phyloP scores from a whole-genome alignment of 2,797 vertebrate genomes.

The Cirrhinus mrigala region DNA sequence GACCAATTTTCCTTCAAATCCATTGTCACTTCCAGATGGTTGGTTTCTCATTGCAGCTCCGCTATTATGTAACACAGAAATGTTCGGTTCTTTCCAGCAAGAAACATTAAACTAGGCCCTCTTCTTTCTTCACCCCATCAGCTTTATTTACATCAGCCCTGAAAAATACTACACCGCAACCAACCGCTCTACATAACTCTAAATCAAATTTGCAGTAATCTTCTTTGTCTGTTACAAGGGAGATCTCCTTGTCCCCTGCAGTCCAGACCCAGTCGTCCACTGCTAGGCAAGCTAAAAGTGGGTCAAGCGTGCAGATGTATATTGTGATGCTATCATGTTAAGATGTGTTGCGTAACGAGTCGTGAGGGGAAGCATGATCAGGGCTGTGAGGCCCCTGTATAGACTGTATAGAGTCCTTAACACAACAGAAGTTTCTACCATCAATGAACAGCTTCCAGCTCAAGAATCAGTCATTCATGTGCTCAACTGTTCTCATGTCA shows the following conservation, averaged over 20 bases:
- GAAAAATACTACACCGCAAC: background rate
- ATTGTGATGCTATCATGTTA: background rate
- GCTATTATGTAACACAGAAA: conserved; percentile 36
- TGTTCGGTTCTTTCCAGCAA: conserved; percentile 31
- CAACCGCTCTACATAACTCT: background rate
- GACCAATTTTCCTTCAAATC: conserved; percentile 3
- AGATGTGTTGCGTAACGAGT: conserved; percentile 9
- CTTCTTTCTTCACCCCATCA: background rate
- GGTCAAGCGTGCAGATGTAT: background rate
- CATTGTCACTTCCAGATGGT: conserved; percentile 14
- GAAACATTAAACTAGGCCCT: conserved; percentile 21
- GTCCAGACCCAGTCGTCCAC: background rate
- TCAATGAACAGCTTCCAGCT: conserved; percentile 2
- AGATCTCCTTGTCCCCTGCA: background rate
- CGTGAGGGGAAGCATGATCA: background rate
- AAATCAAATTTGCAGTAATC: conserved; percentile 2
- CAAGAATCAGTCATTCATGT: background rate
- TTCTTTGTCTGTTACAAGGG: background rate
- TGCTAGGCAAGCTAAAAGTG: background rate
- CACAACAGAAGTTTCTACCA: conserved; percentile 20
- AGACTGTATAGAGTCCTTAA: background rate
- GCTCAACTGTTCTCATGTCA: conserved; percentile 9
- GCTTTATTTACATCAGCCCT: background rate
- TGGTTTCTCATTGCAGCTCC: conserved; percentile 13
- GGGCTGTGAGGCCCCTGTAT: conserved; percentile 3